Percentiles rank a stretch among this genome's conserved stretches.
Conservation (phyloP, 2,888 invertebrate species). For the Scelioninae gen. 2 region DNA sequence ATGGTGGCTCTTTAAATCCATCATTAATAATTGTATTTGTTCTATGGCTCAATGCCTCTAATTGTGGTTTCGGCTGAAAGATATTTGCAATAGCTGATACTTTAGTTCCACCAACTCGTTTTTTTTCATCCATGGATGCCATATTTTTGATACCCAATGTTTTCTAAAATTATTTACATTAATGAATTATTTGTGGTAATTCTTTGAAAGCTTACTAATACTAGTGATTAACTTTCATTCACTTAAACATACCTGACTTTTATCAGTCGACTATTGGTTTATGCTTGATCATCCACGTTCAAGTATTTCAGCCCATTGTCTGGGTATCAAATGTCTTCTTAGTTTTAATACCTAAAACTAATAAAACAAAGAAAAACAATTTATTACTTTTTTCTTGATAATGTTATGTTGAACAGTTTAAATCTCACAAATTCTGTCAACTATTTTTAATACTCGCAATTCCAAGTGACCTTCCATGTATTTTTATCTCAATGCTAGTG, state of each 20-base stretch:
- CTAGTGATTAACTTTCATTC: neutral
- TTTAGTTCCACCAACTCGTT: conserved; percentile 84
- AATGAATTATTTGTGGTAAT: neutral
- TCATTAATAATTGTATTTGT: conserved; percentile 69
- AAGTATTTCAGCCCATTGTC: conserved; percentile 71
- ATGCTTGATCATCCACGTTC: conserved; percentile 22
- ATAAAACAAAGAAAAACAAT: neutral
- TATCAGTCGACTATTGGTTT: conserved; percentile 22
- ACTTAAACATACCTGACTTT: conserved; percentile 32
- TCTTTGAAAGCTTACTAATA: conserved; percentile 16
- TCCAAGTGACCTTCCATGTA: conserved; percentile 45
- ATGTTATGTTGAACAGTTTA: conserved; percentile 21
- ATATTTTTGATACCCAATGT: conserved; percentile 62
- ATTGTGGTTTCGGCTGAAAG: conserved; percentile 81
- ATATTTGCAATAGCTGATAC: conserved; percentile 94
- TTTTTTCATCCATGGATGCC: conserved; percentile 83
- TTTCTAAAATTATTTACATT: conserved; percentile 35
- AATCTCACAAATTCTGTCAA: conserved; percentile 12
- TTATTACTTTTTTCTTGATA: too few species aligned
- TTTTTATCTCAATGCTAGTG: conserved; percentile 46
- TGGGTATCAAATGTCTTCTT: conserved; percentile 60
- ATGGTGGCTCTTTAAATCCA: conserved; percentile 75
- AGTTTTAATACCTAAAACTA: neutral
- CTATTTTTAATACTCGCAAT: conserved; percentile 48
- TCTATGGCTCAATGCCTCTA: conserved; percentile 71